Conservation (phyloP, 2,797 vertebrate species). For the Phyllotis vaccarum region DNA sequence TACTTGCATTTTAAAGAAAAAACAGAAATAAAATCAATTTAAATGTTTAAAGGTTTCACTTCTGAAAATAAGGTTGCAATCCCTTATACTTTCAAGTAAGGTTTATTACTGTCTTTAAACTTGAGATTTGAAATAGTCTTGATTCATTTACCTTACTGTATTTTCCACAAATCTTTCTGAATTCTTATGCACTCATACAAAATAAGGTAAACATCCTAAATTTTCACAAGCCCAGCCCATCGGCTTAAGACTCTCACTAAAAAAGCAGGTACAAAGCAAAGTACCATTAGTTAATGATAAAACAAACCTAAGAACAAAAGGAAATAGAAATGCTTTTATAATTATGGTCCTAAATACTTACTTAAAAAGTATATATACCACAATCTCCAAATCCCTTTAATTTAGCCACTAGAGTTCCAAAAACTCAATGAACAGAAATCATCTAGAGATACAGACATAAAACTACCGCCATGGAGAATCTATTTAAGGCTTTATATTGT, state of each 20-base stretch:
- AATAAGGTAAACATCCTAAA: not conserved
- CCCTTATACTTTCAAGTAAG: not conserved
- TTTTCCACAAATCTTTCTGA: slow-evolving; percentile 36
- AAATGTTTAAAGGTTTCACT: not conserved
- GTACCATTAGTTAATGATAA: not conserved
- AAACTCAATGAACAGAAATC: slow-evolving; percentile 35
- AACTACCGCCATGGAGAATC: not conserved
- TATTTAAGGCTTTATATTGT: slow-evolving; percentile 6
- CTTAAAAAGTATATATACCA: not conserved
- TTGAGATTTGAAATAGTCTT: not conserved
- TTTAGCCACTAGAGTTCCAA: not conserved
- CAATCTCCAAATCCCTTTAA: not conserved
- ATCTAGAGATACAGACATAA: not conserved
- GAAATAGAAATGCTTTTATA: not conserved
- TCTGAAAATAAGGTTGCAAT: not conserved
- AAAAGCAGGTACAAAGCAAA: not conserved
- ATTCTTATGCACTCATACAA: not conserved
- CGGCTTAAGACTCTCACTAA: not conserved
- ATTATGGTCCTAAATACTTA: not conserved
- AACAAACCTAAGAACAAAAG: slow-evolving; percentile 57
- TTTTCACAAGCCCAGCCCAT: not conserved
- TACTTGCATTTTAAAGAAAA: slow-evolving; percentile 36
- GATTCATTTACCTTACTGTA: not conserved
- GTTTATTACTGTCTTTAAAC: not conserved
- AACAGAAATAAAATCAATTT: not conserved